phyloP scores from a whole-genome alignment of 1,140 invertebrate species.

The Diuraphis noxia region DNA sequence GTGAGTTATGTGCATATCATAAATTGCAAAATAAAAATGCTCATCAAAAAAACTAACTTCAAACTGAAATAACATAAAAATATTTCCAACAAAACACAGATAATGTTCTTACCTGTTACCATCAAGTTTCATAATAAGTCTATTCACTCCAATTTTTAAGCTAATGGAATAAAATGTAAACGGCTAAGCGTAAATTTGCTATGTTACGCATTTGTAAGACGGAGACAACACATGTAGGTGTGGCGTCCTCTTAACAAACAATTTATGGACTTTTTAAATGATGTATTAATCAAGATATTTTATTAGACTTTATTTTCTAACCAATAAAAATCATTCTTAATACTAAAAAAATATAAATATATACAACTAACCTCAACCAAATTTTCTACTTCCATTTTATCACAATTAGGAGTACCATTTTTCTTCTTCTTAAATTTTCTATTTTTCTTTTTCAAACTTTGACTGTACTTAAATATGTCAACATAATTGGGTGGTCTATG shows the following conservation, averaged over 20 bases:
- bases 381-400: conserved; percentile 47
- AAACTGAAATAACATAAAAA: too few relatives aligned
- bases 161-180: too few relatives aligned
- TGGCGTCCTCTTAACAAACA: not conserved
- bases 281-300: not conserved
- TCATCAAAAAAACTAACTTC: too few relatives aligned
- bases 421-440: conserved; percentile 23
- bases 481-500: conserved; percentile 22
- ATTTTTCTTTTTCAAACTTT: conserved; percentile 23
- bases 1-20: too few relatives aligned
- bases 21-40: too few relatives aligned
- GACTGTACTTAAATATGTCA: conserved; percentile 16
- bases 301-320: not conserved
- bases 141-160: too few relatives aligned
- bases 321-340: not conserved
- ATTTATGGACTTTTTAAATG: not conserved
- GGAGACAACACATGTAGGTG: not conserved
- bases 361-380: conserved; percentile 41
- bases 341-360: not conserved
- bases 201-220: not conserved
- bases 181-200: too few relatives aligned
- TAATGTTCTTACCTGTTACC: too few relatives aligned
- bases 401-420: not conserved
- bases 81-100: too few relatives aligned
- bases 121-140: too few relatives aligned